Evolutionary conservation across 1,140 invertebrate genomes (phyloP).

Genomic region (Listronotus oregonensis): DNA sequence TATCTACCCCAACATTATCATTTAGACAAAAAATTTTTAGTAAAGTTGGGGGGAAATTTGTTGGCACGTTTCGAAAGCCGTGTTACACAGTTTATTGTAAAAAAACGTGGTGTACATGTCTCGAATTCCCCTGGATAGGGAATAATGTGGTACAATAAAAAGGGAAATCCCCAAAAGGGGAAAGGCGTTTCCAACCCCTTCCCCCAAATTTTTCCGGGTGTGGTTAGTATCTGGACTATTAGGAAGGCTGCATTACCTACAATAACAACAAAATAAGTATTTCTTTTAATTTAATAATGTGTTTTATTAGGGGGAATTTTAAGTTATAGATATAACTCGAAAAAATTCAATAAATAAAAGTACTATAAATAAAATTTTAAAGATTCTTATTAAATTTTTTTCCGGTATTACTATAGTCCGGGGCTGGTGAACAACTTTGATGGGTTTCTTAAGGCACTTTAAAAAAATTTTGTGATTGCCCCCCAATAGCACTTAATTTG

Average conservation of each 20-base stretch:
- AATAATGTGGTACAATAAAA: conserved; percentile 75
- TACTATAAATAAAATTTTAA: too few species aligned
- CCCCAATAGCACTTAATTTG: too few species aligned
- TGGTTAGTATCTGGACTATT: conserved; percentile 68
- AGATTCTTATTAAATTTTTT: too few species aligned
- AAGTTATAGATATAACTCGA: too few species aligned
- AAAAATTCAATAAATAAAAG: too few species aligned
- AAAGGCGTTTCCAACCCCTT: conserved; percentile 63
- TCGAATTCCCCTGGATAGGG: conserved; percentile 57
- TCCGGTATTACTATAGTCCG: too few species aligned
- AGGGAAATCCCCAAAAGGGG: conserved; percentile 70
- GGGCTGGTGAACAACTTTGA: too few species aligned
- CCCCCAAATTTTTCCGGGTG: conserved; percentile 64
- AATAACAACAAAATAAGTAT: conserved; percentile 19
- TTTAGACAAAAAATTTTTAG: conserved; percentile 22
- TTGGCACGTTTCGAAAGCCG: conserved; percentile 23
- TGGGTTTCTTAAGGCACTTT: too few species aligned
- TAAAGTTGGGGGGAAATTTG: not conserved
- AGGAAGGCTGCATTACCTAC: conserved; percentile 69
- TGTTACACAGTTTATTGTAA: conserved; percentile 35
- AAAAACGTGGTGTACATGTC: conserved; percentile 38
- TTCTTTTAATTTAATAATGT: not conserved
- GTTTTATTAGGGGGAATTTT: not conserved
- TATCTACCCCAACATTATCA: not conserved
- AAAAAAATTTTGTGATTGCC: too few species aligned